Conservation (phyloP, 2,113 vertebrate genomes). For the Lamprologus lemairii region DNA sequence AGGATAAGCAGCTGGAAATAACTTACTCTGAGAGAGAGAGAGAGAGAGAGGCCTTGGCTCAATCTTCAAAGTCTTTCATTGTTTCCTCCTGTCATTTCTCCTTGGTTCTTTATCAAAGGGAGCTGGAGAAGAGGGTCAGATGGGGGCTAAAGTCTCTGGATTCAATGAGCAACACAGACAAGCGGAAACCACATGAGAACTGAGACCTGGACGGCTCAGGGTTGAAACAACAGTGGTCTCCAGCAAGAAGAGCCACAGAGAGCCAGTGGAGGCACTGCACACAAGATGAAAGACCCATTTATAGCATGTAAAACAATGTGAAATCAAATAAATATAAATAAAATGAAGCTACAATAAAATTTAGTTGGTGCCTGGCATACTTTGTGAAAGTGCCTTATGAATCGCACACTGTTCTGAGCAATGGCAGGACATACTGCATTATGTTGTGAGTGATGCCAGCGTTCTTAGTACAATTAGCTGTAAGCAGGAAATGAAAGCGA, state of each 20-base stretch:
- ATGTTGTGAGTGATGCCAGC: neutral
- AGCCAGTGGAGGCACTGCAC: neutral
- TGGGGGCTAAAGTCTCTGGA: neutral
- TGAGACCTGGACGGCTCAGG: neutral
- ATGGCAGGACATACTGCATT: neutral
- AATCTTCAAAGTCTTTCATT: constrained; percentile 34
- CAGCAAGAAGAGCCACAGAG: neutral
- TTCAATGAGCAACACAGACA: constrained; percentile 3
- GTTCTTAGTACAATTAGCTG: neutral
- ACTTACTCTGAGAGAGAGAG: neutral
- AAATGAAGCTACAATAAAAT: neutral
- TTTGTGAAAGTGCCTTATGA: neutral
- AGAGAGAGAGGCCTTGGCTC: neutral
- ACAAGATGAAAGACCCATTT: neutral
- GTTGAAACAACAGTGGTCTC: neutral
- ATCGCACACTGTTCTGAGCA: neutral
- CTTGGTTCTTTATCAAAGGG: constrained; percentile 10
- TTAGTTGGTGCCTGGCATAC: neutral
- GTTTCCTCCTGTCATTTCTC: constrained; percentile 14
- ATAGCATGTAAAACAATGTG: neutral
- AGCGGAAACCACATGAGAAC: neutral
- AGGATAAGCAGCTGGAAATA: constrained; percentile 34
- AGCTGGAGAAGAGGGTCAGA: neutral
- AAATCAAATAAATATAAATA: neutral
- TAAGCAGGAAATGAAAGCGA: constrained; percentile 44